Conservation (phyloP, 2,888 invertebrate species). For the Lysandra coridon region DNA sequence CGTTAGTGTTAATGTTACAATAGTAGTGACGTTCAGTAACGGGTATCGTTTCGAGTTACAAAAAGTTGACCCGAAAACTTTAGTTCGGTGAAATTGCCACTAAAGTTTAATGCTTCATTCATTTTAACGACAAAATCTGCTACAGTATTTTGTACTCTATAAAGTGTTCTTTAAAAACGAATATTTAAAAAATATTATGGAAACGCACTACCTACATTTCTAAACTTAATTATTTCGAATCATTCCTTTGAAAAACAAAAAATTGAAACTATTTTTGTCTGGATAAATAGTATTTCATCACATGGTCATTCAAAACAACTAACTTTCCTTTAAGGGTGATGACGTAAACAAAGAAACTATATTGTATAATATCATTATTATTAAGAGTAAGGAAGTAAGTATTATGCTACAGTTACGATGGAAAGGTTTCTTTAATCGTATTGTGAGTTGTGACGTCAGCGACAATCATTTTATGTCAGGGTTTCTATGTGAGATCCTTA, state of each 20-base stretch:
- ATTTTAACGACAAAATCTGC: not conserved
- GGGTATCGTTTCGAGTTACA: not conserved
- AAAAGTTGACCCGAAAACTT: constrained; percentile 4
- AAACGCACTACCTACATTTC: not conserved
- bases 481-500: too few species aligned
- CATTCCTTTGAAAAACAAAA: not conserved
- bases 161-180: not conserved
- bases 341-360: not conserved
- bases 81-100: constrained; percentile 2
- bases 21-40: constrained; percentile 22
- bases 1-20: constrained; percentile 18
- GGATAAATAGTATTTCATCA: not conserved
- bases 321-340: not conserved
- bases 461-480: not conserved
- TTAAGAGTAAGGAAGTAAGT: not conserved
- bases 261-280: not conserved
- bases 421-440: not conserved
- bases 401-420: not conserved
- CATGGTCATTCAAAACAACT: not conserved
- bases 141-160: not conserved
- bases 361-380: not conserved
- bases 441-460: not conserved
- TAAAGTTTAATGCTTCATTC: not conserved
- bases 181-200: not conserved
- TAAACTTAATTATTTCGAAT: not conserved